Conservation (phyloP, 2,797 vertebrate genomes). For the Arnoldichthys spilopterus region DNA sequence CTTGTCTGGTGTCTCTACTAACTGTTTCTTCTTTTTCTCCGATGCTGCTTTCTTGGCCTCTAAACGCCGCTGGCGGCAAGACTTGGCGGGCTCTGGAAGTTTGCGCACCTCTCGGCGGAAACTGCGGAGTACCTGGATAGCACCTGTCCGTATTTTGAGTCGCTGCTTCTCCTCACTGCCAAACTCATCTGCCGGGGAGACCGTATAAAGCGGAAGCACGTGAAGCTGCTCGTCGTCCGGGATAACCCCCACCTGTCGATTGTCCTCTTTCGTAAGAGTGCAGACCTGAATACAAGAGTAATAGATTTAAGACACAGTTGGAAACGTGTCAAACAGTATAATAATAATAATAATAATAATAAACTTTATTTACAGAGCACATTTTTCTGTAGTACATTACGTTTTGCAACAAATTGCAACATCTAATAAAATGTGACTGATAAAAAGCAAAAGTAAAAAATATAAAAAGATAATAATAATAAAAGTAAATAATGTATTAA, state of each 20-base stretch:
- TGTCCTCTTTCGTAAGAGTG: conserved; percentile 97
- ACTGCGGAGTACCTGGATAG: conserved; percentile 91
- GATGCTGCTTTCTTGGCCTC: conserved; percentile 93
- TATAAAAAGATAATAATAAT: too few relatives aligned
- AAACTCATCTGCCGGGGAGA: conserved; percentile 89
- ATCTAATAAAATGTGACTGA: too few relatives aligned
- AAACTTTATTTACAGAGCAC: too few relatives aligned
- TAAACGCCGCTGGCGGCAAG: conserved; percentile 92
- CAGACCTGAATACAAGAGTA: conserved; percentile 84
- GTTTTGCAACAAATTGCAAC: too few relatives aligned
- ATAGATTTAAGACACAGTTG: not conserved
- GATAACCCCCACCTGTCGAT: conserved; percentile 86
- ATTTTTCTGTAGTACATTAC: too few relatives aligned
- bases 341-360: too few relatives aligned
- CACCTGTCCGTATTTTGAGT: conserved; percentile 88
- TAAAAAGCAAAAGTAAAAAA: too few relatives aligned
- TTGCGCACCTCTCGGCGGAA: conserved; percentile 94
- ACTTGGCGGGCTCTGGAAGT: conserved; percentile 94
- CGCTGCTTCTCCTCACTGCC: conserved; percentile 92
- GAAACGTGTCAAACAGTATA: too few relatives aligned
- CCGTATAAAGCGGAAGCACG: conserved; percentile 94
- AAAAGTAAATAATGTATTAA: too few relatives aligned
- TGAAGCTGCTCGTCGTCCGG: conserved; percentile 97
- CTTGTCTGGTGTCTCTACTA: conserved; percentile 88
- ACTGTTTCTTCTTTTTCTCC: conserved; percentile 93